These are phyloP conservation scores for Amniataba percoides DNA, from an alignment of 2,797 vertebrate genomes.

Conservation along the genomic window DNA sequence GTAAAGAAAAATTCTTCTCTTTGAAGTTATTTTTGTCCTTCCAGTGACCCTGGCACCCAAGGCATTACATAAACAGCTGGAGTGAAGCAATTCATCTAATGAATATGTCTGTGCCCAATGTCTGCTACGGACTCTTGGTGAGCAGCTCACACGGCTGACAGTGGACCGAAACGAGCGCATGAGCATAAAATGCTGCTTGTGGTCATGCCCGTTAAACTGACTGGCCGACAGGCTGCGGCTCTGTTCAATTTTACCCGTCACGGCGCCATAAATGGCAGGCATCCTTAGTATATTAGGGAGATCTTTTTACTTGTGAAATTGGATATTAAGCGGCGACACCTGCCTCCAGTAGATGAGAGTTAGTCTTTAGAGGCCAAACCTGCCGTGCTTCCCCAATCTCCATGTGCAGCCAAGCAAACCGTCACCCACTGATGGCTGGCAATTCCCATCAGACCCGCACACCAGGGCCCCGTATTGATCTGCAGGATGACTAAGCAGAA, in stretches of 20 bases:
- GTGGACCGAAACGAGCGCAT: constrained; percentile 32
- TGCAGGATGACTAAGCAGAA: constrained; percentile 72
- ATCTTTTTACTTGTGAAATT: constrained; percentile 61
- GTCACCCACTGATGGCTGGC: constrained; percentile 45
- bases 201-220: constrained; percentile 34
- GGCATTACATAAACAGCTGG: constrained; percentile 39
- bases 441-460: constrained; percentile 52
- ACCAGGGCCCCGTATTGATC: constrained; percentile 55
- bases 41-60: constrained; percentile 46
- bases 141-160: constrained; percentile 14
- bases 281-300: constrained; percentile 45
- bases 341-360: constrained; percentile 33
- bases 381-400: constrained; percentile 42
- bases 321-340: constrained; percentile 49
- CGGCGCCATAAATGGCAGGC: constrained; percentile 30
- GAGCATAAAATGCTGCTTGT: constrained; percentile 45
- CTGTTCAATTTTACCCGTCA: constrained; percentile 66
- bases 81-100: constrained; percentile 54
- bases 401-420: constrained; percentile 55
- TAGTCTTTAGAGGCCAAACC: constrained; percentile 37
- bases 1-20: constrained; percentile 16
- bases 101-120: constrained; percentile 60
- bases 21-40: constrained; percentile 48
- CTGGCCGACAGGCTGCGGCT: constrained; percentile 21
- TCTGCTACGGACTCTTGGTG: constrained; percentile 31